These are phyloP conservation scores for Bactericera cockerelli DNA, from an alignment of 1,140 invertebrate genomes.

Conservation along the genomic window DNA sequence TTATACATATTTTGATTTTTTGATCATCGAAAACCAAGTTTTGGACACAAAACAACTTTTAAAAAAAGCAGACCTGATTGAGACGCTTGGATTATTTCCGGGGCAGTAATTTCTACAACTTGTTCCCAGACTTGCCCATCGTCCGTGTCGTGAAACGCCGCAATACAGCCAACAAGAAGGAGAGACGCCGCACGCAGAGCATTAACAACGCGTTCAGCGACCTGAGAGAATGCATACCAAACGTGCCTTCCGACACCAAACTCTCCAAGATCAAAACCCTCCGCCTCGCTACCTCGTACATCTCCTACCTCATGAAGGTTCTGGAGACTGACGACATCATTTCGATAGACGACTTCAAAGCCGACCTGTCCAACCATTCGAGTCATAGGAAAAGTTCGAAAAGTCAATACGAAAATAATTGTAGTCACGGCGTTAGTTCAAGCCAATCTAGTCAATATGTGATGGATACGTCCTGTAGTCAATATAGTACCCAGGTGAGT, in stretches of 20 bases:
- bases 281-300: constrained; percentile 77
- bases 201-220: constrained; percentile 91
- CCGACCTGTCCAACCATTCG: constrained; percentile 42
- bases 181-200: constrained; percentile 74
- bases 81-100: too few species aligned
- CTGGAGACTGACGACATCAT: constrained; percentile 54
- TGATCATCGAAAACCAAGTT: too few species aligned
- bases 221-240: constrained; percentile 83
- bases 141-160: constrained; percentile 49
- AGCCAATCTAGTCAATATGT: not conserved
- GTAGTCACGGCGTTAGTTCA: not conserved
- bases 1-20: too few species aligned
- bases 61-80: too few species aligned
- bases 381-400: constrained; percentile 11
- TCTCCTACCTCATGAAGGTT: constrained; percentile 71
- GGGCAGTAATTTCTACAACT: constrained; percentile 3
- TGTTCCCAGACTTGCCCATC: constrained; percentile 26
- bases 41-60: too few species aligned
- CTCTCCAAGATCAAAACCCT: constrained; percentile 72
- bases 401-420: not conserved
- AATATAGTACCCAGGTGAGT: too few species aligned
- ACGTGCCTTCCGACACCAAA: constrained; percentile 89
- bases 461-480: too few species aligned
- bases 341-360: constrained; percentile 53
- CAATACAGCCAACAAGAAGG: constrained; percentile 85